Evolutionary conservation across 2,888 invertebrate genomes (phyloP).

Genomic region (Mesorhabditis sp.): DNA sequence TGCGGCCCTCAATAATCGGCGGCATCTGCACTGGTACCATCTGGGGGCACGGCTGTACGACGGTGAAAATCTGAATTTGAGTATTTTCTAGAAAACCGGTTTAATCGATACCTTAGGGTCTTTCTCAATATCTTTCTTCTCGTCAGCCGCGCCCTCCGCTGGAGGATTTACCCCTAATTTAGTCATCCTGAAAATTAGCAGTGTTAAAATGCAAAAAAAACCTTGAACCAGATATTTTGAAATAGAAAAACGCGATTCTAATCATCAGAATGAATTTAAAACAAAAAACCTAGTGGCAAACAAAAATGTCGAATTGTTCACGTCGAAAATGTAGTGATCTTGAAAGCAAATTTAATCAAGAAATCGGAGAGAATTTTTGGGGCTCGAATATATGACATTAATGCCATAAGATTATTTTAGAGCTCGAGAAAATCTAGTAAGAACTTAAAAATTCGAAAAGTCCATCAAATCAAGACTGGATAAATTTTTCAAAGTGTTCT

Average conservation of each 20-base stretch:
- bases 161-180: conserved; percentile 6
- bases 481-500: too few relatives aligned
- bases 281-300: neutral
- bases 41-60: conserved; percentile 2
- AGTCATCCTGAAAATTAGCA: neutral
- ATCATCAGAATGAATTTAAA: neutral
- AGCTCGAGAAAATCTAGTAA: too few relatives aligned
- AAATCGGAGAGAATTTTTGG: neutral
- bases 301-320: neutral
- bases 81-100: neutral
- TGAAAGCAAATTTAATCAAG: neutral
- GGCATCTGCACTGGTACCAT: conserved; percentile 3
- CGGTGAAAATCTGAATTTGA: conserved; percentile 4
- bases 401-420: too few relatives aligned
- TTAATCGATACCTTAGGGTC: neutral
- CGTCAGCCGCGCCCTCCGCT: neutral
- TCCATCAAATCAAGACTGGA: too few relatives aligned
- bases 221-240: neutral
- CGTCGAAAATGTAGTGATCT: neutral
- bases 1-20: neutral
- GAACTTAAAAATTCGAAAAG: too few relatives aligned
- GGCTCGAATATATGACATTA: too few relatives aligned
- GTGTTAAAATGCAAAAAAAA: neutral
- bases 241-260: too few relatives aligned
- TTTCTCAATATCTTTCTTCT: conserved; percentile 6